These are phyloP conservation scores for Oophaga sylvatica DNA, from an alignment of 2,797 vertebrate species.

Conservation along the genomic window DNA sequence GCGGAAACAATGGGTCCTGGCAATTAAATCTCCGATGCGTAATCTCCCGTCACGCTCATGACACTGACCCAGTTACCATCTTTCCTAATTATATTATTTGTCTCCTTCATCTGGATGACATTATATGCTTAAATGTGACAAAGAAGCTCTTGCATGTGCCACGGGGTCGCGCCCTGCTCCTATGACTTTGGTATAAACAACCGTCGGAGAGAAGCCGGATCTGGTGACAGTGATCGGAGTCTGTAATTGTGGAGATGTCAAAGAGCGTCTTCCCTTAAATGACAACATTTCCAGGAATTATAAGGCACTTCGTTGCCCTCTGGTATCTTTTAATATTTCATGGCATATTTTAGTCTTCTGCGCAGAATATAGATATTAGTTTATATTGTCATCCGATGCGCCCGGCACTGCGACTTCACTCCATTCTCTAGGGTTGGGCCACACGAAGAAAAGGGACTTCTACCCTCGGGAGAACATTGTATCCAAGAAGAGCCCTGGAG, in stretches of 20 bases:
- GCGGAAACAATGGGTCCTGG: background rate
- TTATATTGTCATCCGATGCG: background rate
- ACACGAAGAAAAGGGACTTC: background rate
- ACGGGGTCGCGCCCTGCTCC: background rate
- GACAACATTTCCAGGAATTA: background rate
- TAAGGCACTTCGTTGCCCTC: background rate
- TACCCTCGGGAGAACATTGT: background rate
- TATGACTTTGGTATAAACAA: background rate
- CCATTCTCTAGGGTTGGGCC: background rate
- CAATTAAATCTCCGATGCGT: background rate
- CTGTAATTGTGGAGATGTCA: background rate
- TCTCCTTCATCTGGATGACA: background rate
- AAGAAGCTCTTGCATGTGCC: background rate
- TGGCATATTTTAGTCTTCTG: background rate
- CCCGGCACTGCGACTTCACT: background rate
- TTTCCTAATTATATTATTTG: slow-evolving; percentile 13
- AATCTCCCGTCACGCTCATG: background rate
- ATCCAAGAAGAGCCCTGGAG: background rate
- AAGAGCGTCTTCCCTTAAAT: background rate
- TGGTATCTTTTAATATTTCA: background rate
- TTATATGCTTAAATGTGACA: slow-evolving; percentile 4
- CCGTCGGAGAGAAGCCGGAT: background rate
- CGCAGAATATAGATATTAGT: background rate
- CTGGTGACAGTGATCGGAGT: background rate
- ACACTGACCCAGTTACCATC: slow-evolving; percentile 12